Base-by-base conservation (phyloP, 2,113 vertebrate species). In the Pionites leucogaster region DNA sequence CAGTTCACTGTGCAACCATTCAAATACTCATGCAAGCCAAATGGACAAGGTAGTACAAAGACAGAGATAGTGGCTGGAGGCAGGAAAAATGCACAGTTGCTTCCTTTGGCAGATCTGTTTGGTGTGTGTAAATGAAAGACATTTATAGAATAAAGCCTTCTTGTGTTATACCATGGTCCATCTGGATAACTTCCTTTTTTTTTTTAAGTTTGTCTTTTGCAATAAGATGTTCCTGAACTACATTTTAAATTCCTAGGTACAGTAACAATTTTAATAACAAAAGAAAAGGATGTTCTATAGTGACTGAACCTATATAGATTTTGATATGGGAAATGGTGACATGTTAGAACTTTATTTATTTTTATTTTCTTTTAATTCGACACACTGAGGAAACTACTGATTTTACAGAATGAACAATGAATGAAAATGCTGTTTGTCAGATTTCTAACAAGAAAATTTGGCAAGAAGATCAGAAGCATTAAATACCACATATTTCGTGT, bases 91-190 rank as follows among this genome's bases (percentile, higher is more conserved):
- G 2, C 14, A 13, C 25, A 25, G 50, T 75, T 60, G 4, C 6
- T 77, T 84, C 74, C 35, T 84, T 82, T 64, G 29, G 16, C 29
- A 82, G 62, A 79, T 42, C 10, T 68, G 9, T 16, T 68, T 79
- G 52, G 42, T 2, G 1, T 20, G 60, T 39, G 33, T 16, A 87
- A 86, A 75, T 68, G 2, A 20, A 68, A 75, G 11, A 22, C n/a
- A 82, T 39, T 49, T 75, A 29, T 18, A 42, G 49, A 89, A 59
- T 11, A 25, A 16, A 53, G 11, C 4, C 11, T 53, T 50, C 41
- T 77, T 3, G 0, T 65, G 33, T 68, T 29, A 41, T 24, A 35
- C 16, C 0, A 0, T 27, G 11, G 16, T 13, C 9, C 67, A 29
- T 64, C 46, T 63, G 17, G 18, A 67, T 28, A 86, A 70, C 4